Base-by-base conservation (phyloP, 1,140 invertebrate genomes). In the Drosophila novamexicana region DNA sequence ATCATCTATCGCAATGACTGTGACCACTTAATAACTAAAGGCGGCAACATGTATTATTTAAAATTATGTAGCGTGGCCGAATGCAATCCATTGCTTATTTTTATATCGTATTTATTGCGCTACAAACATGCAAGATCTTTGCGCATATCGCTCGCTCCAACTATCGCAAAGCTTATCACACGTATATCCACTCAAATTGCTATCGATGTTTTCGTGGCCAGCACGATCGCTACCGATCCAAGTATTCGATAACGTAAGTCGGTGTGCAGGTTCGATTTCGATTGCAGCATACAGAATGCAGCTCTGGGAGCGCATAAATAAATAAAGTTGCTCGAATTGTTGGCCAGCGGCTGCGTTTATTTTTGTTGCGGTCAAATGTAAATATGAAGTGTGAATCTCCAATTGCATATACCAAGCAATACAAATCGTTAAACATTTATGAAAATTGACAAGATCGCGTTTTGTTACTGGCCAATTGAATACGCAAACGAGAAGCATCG, bases 381-480 rank as follows among this genome's bases (percentile, higher is more conserved):
- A 83, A 75, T 89, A 88, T 88, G 83, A 82, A 77, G 61, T 77
- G 73, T 74, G 65, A 66, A 80, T 84, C 65, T 68, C 45, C 12
- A 56, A 29, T 59, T 76, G 66, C 65, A 69, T 62, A 53, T 74
- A 64, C 22, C 39, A 63, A 57, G 32, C 16, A 56, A 75, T 39
- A 64, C 10, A 62, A 75, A 66, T 59, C 29, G 49, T 59, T 18
- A 56, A 76, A 56, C 32, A 61, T 61, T 57, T 63, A 69, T 61
- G 57, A 74, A 62, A 70, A 75, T 18, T 62, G 44, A 69, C n/a
- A 16, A 54, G 56, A 72, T 72, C 47, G 57, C 47, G 16, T 47
- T 39, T 65, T 39, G 36, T 18, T 56, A 34, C 61, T 67, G 45
- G 39, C 42, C 29, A 61, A 74, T 70, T 61, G 57, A 75, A 56